These are phyloP conservation scores for Nyctibius bracteatus DNA, from an alignment of 2,113 vertebrate species.

Conservation along the genomic window DNA sequence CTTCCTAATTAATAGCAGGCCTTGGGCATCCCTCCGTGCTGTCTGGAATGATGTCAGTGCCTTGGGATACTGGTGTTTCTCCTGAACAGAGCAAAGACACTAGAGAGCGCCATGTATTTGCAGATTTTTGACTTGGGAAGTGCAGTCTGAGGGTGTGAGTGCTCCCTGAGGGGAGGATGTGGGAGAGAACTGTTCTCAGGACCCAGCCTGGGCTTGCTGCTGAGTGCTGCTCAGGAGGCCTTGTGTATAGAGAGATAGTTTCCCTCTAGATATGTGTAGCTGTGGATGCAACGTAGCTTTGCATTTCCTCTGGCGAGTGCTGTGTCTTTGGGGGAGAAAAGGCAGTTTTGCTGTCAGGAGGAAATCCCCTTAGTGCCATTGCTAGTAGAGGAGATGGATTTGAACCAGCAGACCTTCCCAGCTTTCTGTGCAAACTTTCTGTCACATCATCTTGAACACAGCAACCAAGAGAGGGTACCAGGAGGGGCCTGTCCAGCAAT, in stretches of 20 bases:
- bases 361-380: not conserved
- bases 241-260: not conserved
- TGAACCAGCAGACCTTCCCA: not conserved
- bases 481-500: not conserved
- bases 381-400: not conserved
- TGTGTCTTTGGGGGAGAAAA: not conserved
- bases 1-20: not conserved
- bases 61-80: not conserved
- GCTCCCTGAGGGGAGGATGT: not conserved
- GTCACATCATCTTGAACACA: not conserved
- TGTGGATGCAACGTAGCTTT: not conserved
- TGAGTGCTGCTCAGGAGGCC: not conserved
- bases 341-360: not conserved
- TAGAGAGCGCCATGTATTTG: constrained; percentile 45
- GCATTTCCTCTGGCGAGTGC: not conserved
- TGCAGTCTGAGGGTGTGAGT: not conserved
- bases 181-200: not conserved
- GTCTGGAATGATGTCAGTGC: not conserved
- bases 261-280: not conserved
- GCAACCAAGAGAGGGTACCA: not conserved
- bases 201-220: not conserved
- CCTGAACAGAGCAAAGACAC: not conserved
- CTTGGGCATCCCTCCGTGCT: not conserved
- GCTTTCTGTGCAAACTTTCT: not conserved
- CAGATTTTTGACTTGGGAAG: not conserved